These are phyloP conservation scores for Sardinella longiceps DNA, from an alignment of 2,797 vertebrate species.

Conservation along the genomic window DNA sequence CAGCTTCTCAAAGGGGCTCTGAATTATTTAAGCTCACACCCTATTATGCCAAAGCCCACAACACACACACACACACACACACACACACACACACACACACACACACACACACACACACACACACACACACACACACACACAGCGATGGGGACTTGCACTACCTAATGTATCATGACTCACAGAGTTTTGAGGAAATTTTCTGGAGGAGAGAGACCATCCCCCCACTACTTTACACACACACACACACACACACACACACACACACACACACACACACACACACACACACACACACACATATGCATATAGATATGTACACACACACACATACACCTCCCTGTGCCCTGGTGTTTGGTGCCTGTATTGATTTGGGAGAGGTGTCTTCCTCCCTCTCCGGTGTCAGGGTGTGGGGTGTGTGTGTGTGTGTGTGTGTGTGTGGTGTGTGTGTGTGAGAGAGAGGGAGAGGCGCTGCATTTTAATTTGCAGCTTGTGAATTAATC, in stretches of 20 bases:
- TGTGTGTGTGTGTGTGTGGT: not conserved
- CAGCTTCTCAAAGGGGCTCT: conserved; percentile 56
- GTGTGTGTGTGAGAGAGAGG: conserved; percentile 54
- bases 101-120: conserved; percentile 48
- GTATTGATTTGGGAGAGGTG: conserved; percentile 77
- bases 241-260: not conserved
- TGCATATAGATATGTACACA: too few relatives aligned
- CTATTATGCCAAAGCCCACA: conserved; percentile 60
- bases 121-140: conserved; percentile 50
- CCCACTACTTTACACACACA: not conserved
- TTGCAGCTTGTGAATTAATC: conserved; percentile 81
- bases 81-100: conserved; percentile 42
- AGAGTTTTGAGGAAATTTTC: conserved; percentile 69
- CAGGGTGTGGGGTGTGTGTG: conserved; percentile 62
- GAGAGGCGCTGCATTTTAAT: conserved; percentile 86
- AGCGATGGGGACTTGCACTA: conserved; percentile 64
- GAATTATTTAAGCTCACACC: conserved; percentile 77
- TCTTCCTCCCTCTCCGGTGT: conserved; percentile 66
- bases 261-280: too few relatives aligned
- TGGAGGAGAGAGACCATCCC: conserved; percentile 29
- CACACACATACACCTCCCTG: conserved; percentile 53
- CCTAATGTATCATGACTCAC: conserved; percentile 74
- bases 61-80: too few relatives aligned
- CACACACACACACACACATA: too few relatives aligned
- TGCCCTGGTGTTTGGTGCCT: conserved; percentile 70